A percentile compares a stretch with the other conserved stretches of the same genome.
Conservation (phyloP, 2,797 vertebrate species). For the Margarornis squamiger region DNA sequence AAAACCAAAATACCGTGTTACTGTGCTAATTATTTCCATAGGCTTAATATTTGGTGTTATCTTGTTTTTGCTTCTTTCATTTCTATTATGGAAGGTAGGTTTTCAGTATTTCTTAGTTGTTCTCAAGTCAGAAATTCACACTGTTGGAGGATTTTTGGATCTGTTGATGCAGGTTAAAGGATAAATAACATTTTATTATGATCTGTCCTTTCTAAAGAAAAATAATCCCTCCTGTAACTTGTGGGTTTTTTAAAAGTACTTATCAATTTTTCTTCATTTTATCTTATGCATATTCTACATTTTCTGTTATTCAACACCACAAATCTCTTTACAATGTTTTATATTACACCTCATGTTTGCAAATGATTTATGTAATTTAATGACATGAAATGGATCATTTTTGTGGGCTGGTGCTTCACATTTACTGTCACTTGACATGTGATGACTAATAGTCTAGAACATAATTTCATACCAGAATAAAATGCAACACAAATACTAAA, state of each 20-base stretch:
- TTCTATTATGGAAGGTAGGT: conserved; percentile 90
- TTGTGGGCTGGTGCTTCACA: not conserved
- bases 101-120: not conserved
- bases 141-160: not conserved
- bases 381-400: not conserved
- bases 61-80: conserved; percentile 85
- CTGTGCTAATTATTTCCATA: conserved; percentile 81
- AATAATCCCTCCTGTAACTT: not conserved
- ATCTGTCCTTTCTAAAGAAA: not conserved
- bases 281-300: not conserved
- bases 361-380: not conserved
- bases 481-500: not conserved
- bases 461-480: not conserved
- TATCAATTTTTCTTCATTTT: not conserved
- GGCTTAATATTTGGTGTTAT: conserved; percentile 84
- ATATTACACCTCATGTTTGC: not conserved
- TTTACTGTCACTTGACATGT: not conserved
- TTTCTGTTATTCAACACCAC: not conserved
- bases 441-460: not conserved
- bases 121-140: not conserved
- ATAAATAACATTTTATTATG: not conserved
- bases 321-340: not conserved
- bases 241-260: not conserved
- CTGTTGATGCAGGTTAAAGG: not conserved
- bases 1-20: conserved; percentile 79